phyloP scores from a whole-genome alignment of 2,888 invertebrate species.

The Erebia epiphron region DNA sequence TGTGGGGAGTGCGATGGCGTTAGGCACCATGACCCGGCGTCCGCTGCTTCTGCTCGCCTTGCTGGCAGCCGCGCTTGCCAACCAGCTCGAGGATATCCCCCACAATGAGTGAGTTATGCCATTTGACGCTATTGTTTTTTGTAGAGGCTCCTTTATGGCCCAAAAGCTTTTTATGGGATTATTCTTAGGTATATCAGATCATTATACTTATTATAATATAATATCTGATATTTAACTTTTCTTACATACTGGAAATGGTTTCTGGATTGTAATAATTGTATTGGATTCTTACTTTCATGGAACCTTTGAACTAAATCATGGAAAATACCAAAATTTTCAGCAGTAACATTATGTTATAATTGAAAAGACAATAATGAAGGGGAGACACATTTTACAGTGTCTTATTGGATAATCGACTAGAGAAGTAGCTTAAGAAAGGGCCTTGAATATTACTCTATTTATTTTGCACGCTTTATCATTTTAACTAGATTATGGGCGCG shows the following conservation, averaged over 20 bases:
- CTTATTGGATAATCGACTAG: neutral
- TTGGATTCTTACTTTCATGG: neutral
- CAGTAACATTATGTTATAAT: neutral
- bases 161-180: neutral
- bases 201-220: neutral
- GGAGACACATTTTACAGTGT: neutral
- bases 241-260: neutral
- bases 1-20: constrained; percentile 71
- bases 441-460: too few relatives aligned
- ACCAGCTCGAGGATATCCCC: constrained; percentile 95
- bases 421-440: too few relatives aligned
- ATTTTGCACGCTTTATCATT: too few relatives aligned
- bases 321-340: neutral
- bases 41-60: constrained; percentile 64
- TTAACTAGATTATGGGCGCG: too few relatives aligned
- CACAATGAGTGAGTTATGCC: constrained; percentile 91
- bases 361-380: neutral
- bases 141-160: neutral
- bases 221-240: neutral
- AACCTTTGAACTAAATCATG: neutral
- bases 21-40: constrained; percentile 65
- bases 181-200: neutral
- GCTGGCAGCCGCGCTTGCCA: constrained; percentile 78
- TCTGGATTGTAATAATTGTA: neutral
- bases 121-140: neutral